Base-by-base conservation (phyloP, 1,140 invertebrate genomes). In the Saxidomus purpurata region DNA sequence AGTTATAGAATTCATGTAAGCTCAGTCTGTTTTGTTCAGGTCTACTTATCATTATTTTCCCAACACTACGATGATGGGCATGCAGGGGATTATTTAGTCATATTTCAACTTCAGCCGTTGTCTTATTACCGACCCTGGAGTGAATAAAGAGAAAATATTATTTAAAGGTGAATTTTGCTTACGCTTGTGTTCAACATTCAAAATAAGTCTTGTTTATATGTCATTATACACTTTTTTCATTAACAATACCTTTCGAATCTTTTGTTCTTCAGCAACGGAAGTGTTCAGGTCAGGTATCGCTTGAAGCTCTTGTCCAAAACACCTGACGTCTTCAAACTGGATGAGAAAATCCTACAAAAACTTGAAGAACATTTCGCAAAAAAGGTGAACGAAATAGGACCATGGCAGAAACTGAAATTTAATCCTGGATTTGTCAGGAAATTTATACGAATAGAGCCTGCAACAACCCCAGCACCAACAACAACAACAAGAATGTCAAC, bases 1-100 rank as follows among this genome's bases (percentile, higher is more conserved):
- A 34, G 85, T 87, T 19, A 28, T 87, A 19, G 85, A 87, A 63
- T 87, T 87, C n/a, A 79, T 79, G 85, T 87, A 87, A 87, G 85
- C 79, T 52, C 22, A 15, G n/a, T n/a, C n/a, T n/a, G n/a, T n/a
- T n/a, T n/a, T n/a, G n/a, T n/a, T n/a, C n/a, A n/a, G n/a, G n/a
- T n/a, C n/a, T n/a, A n/a, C n/a, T n/a, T n/a, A n/a, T n/a, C n/a
- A n/a, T n/a, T n/a, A n/a, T n/a, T n/a, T n/a, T n/a, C n/a, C n/a
- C n/a, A n/a, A n/a, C n/a, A n/a, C n/a, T n/a, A n/a, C n/a, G n/a
- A n/a, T n/a, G n/a, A n/a, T n/a, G n/a, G n/a, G n/a, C n/a, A n/a
- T n/a, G n/a, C n/a, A n/a, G n/a, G n/a, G n/a, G n/a, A n/a, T n/a
- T n/a, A n/a, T n/a, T n/a, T n/a, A n/a, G n/a, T n/a, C n/a, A n/a